Base-by-base conservation (phyloP, 1,140 invertebrate genomes). In the Mizuhopecten yessoensis region DNA sequence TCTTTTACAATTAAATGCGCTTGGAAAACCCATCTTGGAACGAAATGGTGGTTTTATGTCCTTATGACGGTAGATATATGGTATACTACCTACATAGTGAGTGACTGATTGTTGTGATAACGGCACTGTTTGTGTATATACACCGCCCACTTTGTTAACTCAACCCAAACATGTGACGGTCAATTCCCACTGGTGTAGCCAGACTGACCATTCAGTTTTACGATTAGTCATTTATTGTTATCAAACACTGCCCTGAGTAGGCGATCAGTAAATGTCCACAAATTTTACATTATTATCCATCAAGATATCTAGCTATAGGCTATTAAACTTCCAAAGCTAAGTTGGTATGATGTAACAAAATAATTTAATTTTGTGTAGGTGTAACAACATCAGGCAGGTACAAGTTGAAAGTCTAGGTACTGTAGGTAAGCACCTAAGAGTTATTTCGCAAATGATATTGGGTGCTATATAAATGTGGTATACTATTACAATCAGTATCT, bases 201-300 rank as follows among this genome's bases (percentile, higher is more conserved):
- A 9, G 57, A 75, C 29, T 75, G 57, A 75, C 57, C 57, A 75
- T 75, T 75, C 57, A 75, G 20, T 75, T 75, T 75, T 75, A 75
- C 15, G n/a, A 75, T 75, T 75, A 75, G 57, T 75, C 57, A 75
- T 75, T 75, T 75, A 75, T 75, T 75, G n/a, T 75, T 75, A 75
- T 75, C 57, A 75, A 75, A 0, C 29, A 75, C 57, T 75, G 57
- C 57, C 57, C 57, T n/a, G 2, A 75, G 57, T 75, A 75, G 3
- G 9, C n/a, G n/a, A 75, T 29, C 0, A 29, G n/a, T 29, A 29
- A 49, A 57, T 57, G n/a, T 75, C 57, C 11, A 75, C n/a, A n/a
- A n/a, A n/a, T n/a, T n/a, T n/a, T n/a, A n/a, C 57, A 75, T 2
- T 20, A 9, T 20, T 9, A 57, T 23, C 23, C n/a, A 29, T 13